Evolutionary conservation across 2,888 invertebrate genomes (phyloP).

Genomic region (Mechanitis mazaeus): DNA sequence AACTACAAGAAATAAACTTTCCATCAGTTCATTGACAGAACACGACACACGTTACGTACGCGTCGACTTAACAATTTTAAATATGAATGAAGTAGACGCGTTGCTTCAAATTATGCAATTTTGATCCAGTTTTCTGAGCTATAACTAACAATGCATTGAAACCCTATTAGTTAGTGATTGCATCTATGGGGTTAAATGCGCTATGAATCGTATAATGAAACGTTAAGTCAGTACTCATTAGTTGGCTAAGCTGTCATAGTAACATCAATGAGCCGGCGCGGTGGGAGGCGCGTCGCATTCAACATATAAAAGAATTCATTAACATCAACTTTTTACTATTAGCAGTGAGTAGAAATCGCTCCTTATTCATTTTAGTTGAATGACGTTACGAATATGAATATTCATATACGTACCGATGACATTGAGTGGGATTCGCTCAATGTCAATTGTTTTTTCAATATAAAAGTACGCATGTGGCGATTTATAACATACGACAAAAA

Average conservation of each 20-base stretch:
- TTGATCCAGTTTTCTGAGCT: constrained; percentile 30
- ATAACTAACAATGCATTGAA: too few relatives aligned
- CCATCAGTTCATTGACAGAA: constrained; percentile 25
- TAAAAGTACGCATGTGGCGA: not conserved
- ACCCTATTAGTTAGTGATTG: too few relatives aligned
- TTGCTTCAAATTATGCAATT: constrained; percentile 43
- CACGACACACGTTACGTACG: not conserved
- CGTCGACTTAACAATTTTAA: constrained; percentile 33
- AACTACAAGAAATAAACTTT: constrained; percentile 6
- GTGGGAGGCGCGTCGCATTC: constrained; percentile 29
- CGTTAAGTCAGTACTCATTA: constrained; percentile 18
- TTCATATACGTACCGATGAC: not conserved
- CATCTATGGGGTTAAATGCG: too few relatives aligned
- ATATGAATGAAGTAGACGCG: constrained; percentile 51
- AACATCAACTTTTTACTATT: not conserved
- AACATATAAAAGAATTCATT: not conserved
- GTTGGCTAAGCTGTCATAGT: constrained; percentile 39
- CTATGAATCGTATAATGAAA: too few relatives aligned
- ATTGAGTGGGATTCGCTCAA: not conserved
- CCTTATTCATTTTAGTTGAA: not conserved
- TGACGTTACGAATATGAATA: constrained; percentile 3
- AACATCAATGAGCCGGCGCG: constrained; percentile 26
- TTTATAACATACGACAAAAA: too few relatives aligned
- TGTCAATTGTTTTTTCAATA: not conserved
- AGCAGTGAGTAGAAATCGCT: not conserved